Evolutionary conservation across 1,140 invertebrate genomes (phyloP).

Genomic region (Pseudomyrmex cubaensis): DNA sequence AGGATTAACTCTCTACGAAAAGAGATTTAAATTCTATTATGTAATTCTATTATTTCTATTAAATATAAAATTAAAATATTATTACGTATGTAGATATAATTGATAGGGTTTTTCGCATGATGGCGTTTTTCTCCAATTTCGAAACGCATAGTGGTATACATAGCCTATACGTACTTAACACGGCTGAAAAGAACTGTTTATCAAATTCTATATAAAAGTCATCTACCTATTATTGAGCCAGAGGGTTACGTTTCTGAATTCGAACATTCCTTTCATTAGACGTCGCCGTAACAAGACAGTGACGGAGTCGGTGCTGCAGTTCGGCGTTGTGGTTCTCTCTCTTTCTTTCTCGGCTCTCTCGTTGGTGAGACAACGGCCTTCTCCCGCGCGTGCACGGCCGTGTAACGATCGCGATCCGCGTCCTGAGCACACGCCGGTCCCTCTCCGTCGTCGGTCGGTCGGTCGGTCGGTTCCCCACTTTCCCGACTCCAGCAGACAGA

Average conservation of each 20-base stretch:
- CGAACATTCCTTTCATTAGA: background rate
- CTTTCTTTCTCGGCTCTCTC: conserved; percentile 67
- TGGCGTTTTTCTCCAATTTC: background rate
- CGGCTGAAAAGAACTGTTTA: too few relatives aligned
- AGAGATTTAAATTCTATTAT: background rate
- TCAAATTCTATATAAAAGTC: too few relatives aligned
- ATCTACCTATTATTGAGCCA: too few relatives aligned
- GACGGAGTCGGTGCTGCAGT: background rate
- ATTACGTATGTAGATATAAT: too few relatives aligned
- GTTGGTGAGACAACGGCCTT: conserved; percentile 32
- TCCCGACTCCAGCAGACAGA: conserved; percentile 44
- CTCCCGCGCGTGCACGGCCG: conserved; percentile 9
- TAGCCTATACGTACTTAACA: too few relatives aligned
- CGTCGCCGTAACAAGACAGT: background rate
- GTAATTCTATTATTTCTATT: background rate
- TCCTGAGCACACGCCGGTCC: conserved; percentile 63
- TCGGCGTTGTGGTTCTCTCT: background rate
- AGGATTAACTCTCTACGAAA: background rate
- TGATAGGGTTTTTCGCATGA: too few relatives aligned
- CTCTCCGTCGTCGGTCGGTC: conserved; percentile 55
- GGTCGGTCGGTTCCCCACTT: conserved; percentile 73
- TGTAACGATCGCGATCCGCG: conserved; percentile 68
- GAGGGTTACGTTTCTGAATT: background rate
- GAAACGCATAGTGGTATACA: too few relatives aligned
- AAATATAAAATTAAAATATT: too few relatives aligned